Conservation (phyloP, 2,888 invertebrate species). For the Himalopsyche anomala region DNA sequence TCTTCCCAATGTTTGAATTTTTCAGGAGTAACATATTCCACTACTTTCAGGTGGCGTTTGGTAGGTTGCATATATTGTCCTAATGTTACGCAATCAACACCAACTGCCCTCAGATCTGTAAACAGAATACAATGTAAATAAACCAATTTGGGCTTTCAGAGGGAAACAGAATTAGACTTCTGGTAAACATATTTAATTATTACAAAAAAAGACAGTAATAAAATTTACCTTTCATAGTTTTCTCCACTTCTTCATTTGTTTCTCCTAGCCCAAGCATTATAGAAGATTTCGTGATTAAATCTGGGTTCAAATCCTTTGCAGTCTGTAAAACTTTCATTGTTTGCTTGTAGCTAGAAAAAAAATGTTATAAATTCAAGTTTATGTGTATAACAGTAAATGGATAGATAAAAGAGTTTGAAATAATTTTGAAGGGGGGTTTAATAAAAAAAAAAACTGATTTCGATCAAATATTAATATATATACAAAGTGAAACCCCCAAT, state of each 20-base stretch:
- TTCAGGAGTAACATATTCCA: conserved; percentile 97
- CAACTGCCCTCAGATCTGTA: conserved; percentile 85
- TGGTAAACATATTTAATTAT: no score
- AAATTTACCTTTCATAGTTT: conserved; percentile 86
- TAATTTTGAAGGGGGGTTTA: no score
- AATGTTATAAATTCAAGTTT: not conserved
- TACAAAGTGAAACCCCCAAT: no score
- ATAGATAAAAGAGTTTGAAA: no score
- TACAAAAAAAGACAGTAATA: not conserved
- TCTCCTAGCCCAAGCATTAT: conserved; percentile 98
- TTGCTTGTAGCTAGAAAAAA: conserved; percentile 78
- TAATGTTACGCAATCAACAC: conserved; percentile 96
- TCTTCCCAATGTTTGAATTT: conserved; percentile 93
- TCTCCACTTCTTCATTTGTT: conserved; percentile 89
- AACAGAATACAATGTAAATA: conserved; percentile 44
- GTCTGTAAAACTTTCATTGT: conserved; percentile 88
- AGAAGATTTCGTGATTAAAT: conserved; percentile 96
- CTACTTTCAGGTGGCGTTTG: conserved; percentile 94
- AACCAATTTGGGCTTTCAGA: not conserved
- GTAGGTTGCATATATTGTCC: conserved; percentile 99
- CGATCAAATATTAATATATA: no score
- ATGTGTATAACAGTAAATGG: no score
- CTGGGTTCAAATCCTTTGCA: conserved; percentile 88
- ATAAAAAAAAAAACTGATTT: no score
- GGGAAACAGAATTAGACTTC: no score